phyloP scores from a whole-genome alignment of 2,888 invertebrate genomes.

The Dolichomitus sp. region DNA sequence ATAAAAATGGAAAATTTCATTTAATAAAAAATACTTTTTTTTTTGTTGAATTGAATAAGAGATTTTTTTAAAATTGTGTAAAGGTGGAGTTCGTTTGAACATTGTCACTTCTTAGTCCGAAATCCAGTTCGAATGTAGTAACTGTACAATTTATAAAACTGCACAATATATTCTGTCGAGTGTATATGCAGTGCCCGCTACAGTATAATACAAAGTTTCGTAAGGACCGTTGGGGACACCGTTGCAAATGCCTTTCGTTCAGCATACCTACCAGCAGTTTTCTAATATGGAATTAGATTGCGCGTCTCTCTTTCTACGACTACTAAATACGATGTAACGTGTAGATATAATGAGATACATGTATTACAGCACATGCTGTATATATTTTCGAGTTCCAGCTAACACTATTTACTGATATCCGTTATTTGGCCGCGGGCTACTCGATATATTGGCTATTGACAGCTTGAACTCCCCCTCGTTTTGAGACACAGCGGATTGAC shows the following conservation, averaged over 20 bases:
- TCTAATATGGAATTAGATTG: constrained; percentile 51
- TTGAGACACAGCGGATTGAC: constrained; percentile 4
- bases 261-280: constrained; percentile 68
- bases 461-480: neutral
- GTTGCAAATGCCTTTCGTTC: constrained; percentile 70
- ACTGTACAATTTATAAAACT: neutral
- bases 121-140: neutral
- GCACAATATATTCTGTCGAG: constrained; percentile 25
- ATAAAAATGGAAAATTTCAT: too few species aligned
- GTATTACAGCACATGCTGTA: neutral
- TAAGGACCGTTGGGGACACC: constrained; percentile 75
- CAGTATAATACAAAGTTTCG: constrained; percentile 71
- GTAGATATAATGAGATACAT: constrained; percentile 13
- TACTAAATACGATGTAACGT: constrained; percentile 12
- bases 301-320: constrained; percentile 49
- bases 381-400: neutral
- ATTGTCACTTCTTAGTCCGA: neutral
- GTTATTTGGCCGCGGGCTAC: constrained; percentile 7
- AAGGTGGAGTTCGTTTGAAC: neutral
- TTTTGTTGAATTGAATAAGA: too few species aligned
- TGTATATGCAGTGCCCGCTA: constrained; percentile 20
- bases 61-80: neutral
- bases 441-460: constrained; percentile 2
- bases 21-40: too few species aligned
- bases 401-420: constrained; percentile 24